Base-by-base conservation (phyloP, 1,140 invertebrate genomes). In the Chrysomallon squamiferum region DNA sequence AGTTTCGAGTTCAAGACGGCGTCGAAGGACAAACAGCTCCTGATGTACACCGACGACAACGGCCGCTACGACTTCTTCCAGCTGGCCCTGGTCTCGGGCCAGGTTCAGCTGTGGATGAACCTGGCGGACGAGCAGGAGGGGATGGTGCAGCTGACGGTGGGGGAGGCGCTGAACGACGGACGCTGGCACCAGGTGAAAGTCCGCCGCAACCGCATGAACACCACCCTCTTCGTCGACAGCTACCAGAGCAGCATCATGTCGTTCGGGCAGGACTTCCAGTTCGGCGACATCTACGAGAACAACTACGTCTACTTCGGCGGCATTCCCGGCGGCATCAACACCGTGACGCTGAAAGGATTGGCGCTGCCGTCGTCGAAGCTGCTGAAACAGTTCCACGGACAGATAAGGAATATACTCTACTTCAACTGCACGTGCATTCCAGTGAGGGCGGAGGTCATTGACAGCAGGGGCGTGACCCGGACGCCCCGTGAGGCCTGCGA, bases 21-120 rank as follows among this genome's bases (percentile, higher is more conserved):
- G 5, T 35, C 59, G n/a, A 25, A 57, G 35, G 13, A 25, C 0
- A 59, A 75, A 3, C 76, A 69, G 0, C 32, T 82, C 22, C 65
- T 84, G 22, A 72, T 81, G 78, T 84, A 83, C 71, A 79, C 76
- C 5, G 82, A 84, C 54, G 80, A 84, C 65, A 75, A 74, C 29
- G 77, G 82, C 7, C 65, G 52, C 1, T 77, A 76, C 52, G 79
- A 82, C 64, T 84, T 76, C 65, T 68, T 82, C 27, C 66, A 73
- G 65, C 56, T 80, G 15, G 65, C 62, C 2, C 29, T 80, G 38
- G 58, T 63, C 9, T 54, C 70, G 13, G 75, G 77, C 3, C 41
- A 45, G 0, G 65, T 82, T 1, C 35, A 57, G n/a, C 61, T 82
- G n/a, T 65, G 69, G 45, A 74, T 82, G 47, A 82, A 81, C 59